These are phyloP conservation scores for Drosophila mayri DNA, from an alignment of 1,140 invertebrate species.

Conservation along the genomic window DNA sequence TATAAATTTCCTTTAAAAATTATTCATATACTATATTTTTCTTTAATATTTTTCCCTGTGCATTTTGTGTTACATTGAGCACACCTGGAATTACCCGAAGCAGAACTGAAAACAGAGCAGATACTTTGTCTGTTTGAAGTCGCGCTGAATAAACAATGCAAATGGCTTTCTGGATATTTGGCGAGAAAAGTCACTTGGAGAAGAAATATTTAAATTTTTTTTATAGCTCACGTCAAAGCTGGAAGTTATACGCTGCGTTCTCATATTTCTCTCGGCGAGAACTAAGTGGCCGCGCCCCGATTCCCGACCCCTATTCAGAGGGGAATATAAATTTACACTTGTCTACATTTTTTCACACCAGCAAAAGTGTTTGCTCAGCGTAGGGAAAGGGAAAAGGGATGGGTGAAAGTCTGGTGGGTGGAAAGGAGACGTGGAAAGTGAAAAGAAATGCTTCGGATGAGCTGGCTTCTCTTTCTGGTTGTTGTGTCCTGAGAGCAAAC, in stretches of 20 bases:
- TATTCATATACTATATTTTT: not conserved
- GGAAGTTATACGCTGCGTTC: slow-evolving; percentile 19
- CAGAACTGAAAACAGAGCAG: slow-evolving; percentile 4
- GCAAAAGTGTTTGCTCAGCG: slow-evolving; percentile 52
- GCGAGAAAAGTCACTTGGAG: slow-evolving; percentile 19
- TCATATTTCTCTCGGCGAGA: slow-evolving; percentile 32
- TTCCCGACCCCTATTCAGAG: slow-evolving; percentile 1
- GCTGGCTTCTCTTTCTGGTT: slow-evolving; percentile 12
- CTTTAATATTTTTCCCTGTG: not conserved
- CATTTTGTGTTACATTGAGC: slow-evolving; percentile 9
- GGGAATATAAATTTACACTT: slow-evolving; percentile 60
- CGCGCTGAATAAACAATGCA: slow-evolving; percentile 52
- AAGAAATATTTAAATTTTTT: slow-evolving; percentile 50
- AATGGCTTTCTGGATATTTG: slow-evolving; percentile 13
- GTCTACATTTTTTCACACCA: slow-evolving; percentile 60
- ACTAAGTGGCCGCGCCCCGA: slow-evolving; percentile 27
- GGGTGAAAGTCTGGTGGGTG: not conserved
- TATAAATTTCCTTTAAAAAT: not conserved
- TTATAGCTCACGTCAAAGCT: slow-evolving; percentile 40
- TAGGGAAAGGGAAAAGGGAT: not conserved
- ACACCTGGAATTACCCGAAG: slow-evolving; percentile 45
- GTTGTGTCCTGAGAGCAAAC: slow-evolving; percentile 45
- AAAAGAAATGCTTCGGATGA: slow-evolving; percentile 31
- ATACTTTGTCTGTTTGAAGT: slow-evolving; percentile 31
- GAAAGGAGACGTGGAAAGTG: slow-evolving; percentile 16